Base-by-base conservation (phyloP, 2,888 invertebrate species). In the Microctonus brassicae region DNA sequence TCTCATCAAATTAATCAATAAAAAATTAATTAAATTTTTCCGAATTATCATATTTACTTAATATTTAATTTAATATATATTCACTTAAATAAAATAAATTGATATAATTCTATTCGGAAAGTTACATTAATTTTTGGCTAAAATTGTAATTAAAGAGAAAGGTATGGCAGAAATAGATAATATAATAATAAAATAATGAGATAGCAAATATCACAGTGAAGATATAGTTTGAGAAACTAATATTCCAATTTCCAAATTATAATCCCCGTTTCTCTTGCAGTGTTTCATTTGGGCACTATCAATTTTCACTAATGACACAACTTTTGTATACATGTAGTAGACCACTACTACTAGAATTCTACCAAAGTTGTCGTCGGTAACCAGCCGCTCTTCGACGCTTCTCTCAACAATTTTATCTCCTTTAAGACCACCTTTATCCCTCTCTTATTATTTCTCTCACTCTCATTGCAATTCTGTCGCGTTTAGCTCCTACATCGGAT, bases 241-340 rank as follows among this genome's bases (percentile, higher is more conserved):
- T 75, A 77, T 73, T 73, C 74, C 74, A 73, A 74, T 74, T 52
- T 62, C 58, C 55, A 62, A 74, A 74, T 74, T 69, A 69, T 71
- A 74, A 74, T 74, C 61, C 65, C 39, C 73, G 60, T 47, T 47
- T 64, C 69, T 70, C 61, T 67, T 39, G 57, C 66, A 57, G 63
- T 75, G 74, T 72, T 72, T 76, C 72, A 77, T 75, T 76, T 72
- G 63, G 67, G 4, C 71, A 67, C 74, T 74, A 75, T 78, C 76
- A 78, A 77, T 79, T 80, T 76, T 73, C 73, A 64, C 77, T 78
- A 79, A 80, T 76, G 79, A 79, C 73, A 72, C 72, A 76, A 77
- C 79, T 78, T 78, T 75, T 73, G 62, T 57, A 63, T 69, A 36
- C 33, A 24, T 62, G 11, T 26, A 55, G 33, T 53, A 13, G 55